Base-by-base conservation (phyloP, 64 coral and sea anemone genomes). In the Cladopsammia gracilis region DNA sequence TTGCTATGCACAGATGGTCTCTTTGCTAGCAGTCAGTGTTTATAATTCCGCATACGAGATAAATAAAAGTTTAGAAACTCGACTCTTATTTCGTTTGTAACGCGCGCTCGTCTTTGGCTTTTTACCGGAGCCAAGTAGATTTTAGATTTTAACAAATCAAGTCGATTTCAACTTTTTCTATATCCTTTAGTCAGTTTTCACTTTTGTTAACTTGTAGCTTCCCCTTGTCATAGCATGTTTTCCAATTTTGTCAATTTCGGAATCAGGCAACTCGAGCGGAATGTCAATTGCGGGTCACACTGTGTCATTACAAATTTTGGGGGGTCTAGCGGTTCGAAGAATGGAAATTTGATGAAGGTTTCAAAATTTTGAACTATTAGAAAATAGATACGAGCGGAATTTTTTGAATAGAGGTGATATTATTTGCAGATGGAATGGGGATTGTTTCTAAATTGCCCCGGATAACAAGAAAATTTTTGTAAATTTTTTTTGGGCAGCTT, bases 1-100 rank as follows among this genome's bases (percentile, higher is more conserved):
- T 84, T 84, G 80, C 43, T 84, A 84, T 84, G 62, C 62, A 64
- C 80, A 84, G 80, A 84, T 84, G 80, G 80, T 62, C 80, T 84
- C 80, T 84, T 84, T 67, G 80, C 62, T 82, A 46, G 72, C 18
- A 18, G 45, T 46, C 25, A 12, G 72, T 64, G 48, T 77, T 52
- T 77, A 24, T 77, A n/a, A 54, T 53, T 24, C 34, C 5, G 61
- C 13, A 19, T 9, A 18, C 5, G 15, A 19, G n/a, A 47, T 64
- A 48, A 34, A 65, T 64, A 16, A 13, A 49, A 49, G 46, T 51
- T 44, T 50, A 1, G 58, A 22, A 84, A 84, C 80, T 84, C 20
- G 19, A 24, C 59, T 64, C 79, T 26, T 64, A 84, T 84, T 13
- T 60, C 78, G 57, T 62, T 68, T 67, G 19, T 67, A 84, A 84